Base-by-base conservation (phyloP, 1,140 invertebrate genomes). In the Eupeodes corollae region DNA sequence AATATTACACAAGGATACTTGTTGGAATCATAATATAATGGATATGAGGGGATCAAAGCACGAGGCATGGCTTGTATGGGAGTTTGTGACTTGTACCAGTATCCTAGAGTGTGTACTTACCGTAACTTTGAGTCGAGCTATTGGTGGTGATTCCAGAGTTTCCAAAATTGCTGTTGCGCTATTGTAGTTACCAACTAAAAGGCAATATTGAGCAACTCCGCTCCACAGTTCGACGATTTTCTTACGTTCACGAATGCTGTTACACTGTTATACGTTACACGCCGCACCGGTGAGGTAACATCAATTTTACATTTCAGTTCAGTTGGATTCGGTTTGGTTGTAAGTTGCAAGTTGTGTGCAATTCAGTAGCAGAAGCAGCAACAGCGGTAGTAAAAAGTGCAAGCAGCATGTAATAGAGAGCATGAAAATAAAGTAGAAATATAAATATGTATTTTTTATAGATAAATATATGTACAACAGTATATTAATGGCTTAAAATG, bases 101-200 rank as follows among this genome's bases (percentile, higher is more conserved):
- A n/a, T n/a, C n/a, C n/a, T n/a, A n/a, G n/a, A n/a, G n/a, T 26
- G 21, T 26, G 21, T 15, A 32, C 63, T 60, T 44, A 67, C 65
- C 63, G 62, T 66, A 44, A 62, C 52, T 59, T 68, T 58, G 11
- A 68, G 56, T 49, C 65, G 49, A 6, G 58, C 59, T 49, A 68
- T 68, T 26, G 65, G 53, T 33, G 64, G 59, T 15, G 63, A 66
- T 43, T 67, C 63, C 37, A 67, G 32, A 8, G 64, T 56, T 48
- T 67, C 65, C 40, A 68, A 41, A 50, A 61, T 67, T 46, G 54
- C 58, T 38, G 55, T 60, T 34, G 64, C 64, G 52, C 64, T 67
- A 37, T 63, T 63, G 33, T 63, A 63, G 46, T 63, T 62, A 15
- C 61, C 61, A 38, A 63, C 61, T 5, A 62, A 55, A 3, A 63